Conservation (phyloP, 2,888 invertebrate species). For the Diadegma fenestrale region DNA sequence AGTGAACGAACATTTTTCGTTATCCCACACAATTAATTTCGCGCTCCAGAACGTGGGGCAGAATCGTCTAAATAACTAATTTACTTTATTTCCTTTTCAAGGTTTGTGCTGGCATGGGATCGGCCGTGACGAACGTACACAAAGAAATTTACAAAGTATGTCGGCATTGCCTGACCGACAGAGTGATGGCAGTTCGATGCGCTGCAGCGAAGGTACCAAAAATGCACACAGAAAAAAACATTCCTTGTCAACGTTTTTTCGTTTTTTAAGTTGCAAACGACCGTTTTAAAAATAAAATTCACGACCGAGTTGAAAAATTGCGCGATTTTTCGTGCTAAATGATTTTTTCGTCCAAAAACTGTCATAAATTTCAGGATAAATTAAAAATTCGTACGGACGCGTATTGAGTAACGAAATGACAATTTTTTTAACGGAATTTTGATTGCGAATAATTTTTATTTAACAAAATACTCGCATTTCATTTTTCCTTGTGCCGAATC, state of each 20-base stretch:
- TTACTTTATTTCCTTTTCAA: constrained; percentile 77
- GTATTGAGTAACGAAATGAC: background rate
- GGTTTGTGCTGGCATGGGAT: constrained; percentile 97
- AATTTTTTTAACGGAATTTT: background rate
- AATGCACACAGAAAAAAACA: background rate
- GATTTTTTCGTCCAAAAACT: too few species aligned
- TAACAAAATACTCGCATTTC: background rate
- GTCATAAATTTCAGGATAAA: too few species aligned
- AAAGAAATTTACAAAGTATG: constrained; percentile 97
- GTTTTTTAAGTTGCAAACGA: background rate
- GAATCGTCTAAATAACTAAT: background rate
- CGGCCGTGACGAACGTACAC: constrained; percentile 93
- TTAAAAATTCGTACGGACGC: background rate
- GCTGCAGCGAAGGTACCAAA: constrained; percentile 92
- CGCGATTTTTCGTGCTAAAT: too few species aligned
- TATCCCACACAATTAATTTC: background rate
- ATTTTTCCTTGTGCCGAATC: background rate
- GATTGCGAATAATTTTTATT: background rate
- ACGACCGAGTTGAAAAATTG: too few species aligned
- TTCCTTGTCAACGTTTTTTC: background rate
- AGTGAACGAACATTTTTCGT: background rate
- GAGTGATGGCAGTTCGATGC: constrained; percentile 96
- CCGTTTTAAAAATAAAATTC: background rate
- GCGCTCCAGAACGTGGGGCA: background rate
- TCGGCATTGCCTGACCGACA: constrained; percentile 94